phyloP scores from a whole-genome alignment of 2,888 invertebrate genomes.

The Mimachlamys varia region DNA sequence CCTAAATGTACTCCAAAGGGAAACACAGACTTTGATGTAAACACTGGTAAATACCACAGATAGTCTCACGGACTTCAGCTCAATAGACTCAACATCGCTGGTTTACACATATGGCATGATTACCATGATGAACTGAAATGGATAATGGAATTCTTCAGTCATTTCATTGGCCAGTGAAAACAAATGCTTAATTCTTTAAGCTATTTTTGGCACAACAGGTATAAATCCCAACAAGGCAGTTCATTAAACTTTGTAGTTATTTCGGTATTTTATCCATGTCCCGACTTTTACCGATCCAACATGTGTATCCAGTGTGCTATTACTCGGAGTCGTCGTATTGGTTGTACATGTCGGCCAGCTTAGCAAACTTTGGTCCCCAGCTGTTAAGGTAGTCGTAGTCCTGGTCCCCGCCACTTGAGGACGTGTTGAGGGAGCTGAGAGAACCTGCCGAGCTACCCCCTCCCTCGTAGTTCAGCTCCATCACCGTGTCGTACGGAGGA shows the following conservation, averaged over 20 bases:
- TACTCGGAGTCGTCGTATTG: conserved; percentile 59
- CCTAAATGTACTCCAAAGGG: too few relatives aligned
- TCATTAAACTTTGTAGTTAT: not conserved
- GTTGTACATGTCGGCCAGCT: conserved; percentile 95
- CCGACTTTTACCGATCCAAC: not conserved
- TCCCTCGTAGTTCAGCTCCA: conserved; percentile 99
- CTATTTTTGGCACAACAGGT: not conserved
- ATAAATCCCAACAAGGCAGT: not conserved
- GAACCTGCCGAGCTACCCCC: conserved; percentile 97
- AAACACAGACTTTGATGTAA: too few relatives aligned
- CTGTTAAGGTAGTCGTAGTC: conserved; percentile 98
- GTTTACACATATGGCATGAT: not conserved
- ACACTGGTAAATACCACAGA: too few relatives aligned
- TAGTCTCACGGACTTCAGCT: too few relatives aligned
- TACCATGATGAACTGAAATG: not conserved
- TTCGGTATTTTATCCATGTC: not conserved
- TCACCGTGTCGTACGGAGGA: conserved; percentile 98
- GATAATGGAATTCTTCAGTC: conserved; percentile 13
- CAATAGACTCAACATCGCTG: too few relatives aligned
- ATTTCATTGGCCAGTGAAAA: not conserved
- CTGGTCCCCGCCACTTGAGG: conserved; percentile 93
- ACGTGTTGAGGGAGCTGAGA: conserved; percentile 93
- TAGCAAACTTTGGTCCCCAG: conserved; percentile 98
- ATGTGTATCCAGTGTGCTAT: not conserved
- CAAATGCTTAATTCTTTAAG: not conserved